phyloP scores from a whole-genome alignment of 2,888 invertebrate species.

The Hesperia comma region DNA sequence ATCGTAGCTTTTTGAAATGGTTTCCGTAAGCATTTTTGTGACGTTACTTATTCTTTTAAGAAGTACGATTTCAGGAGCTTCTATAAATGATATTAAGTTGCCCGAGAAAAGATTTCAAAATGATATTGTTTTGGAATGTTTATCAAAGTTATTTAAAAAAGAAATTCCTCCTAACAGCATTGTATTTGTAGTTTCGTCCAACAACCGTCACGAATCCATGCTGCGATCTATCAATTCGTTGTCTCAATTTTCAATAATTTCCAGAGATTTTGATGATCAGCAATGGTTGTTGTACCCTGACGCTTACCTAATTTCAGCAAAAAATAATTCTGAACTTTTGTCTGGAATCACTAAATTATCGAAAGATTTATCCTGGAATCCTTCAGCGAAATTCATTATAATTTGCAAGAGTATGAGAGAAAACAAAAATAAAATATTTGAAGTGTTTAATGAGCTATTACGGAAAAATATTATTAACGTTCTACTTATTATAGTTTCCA shows the following conservation, averaged over 20 bases:
- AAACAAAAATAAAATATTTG: conserved; percentile 49
- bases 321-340: conserved; percentile 48
- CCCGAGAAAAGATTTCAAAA: neutral
- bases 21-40: neutral
- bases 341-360: conserved; percentile 48
- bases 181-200: conserved; percentile 19
- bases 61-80: neutral
- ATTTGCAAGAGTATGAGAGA: conserved; percentile 7
- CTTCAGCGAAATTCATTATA: conserved; percentile 46
- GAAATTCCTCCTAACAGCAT: conserved; percentile 12
- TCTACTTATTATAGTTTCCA: conserved; percentile 49
- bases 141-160: conserved; percentile 7
- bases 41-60: neutral
- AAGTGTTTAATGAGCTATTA: conserved; percentile 42
- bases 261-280: conserved; percentile 15
- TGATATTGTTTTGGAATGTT: conserved; percentile 7
- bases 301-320: conserved; percentile 54
- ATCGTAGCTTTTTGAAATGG: neutral
- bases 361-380: conserved; percentile 48
- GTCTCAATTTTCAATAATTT: conserved; percentile 1
- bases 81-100: neutral
- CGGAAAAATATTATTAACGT: conserved; percentile 53
- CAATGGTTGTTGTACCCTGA: conserved; percentile 50
- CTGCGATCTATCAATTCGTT: conserved; percentile 1
- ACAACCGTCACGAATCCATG: neutral